phyloP scores from a whole-genome alignment of 2,888 invertebrate species.

The Ellobium chinense region DNA sequence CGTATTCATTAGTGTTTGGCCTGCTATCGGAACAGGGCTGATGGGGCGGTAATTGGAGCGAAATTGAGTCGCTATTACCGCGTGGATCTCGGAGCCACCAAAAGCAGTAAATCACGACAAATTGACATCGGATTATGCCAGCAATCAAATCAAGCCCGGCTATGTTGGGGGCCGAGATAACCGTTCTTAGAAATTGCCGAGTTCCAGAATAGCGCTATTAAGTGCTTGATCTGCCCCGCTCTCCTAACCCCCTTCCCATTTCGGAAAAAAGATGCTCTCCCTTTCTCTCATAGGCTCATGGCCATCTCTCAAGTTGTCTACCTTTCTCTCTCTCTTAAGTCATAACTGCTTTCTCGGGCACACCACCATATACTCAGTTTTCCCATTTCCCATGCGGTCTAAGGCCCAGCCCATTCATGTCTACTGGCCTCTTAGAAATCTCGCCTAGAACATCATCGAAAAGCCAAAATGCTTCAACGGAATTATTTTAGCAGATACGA shows the following conservation, averaged over 20 bases:
- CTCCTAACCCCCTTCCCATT: neutral
- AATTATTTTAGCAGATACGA: no score
- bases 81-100: slow-evolving; percentile 18
- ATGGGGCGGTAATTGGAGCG: slow-evolving; percentile 49
- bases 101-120: slow-evolving; percentile 51
- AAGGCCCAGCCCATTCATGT: no score
- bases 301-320: neutral
- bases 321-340: neutral
- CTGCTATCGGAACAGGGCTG: slow-evolving; percentile 48
- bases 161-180: slow-evolving; percentile 30
- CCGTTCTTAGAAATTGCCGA: slow-evolving; percentile 13
- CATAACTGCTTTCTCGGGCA: no score
- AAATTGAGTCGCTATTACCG: slow-evolving; percentile 48
- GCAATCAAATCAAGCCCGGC: slow-evolving; percentile 38
- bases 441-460: no score
- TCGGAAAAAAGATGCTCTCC: no score
- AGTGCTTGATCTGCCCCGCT: neutral
- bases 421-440: no score
- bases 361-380: no score
- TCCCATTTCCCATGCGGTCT: no score
- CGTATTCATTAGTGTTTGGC: slow-evolving; percentile 50
- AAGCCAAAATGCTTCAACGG: no score
- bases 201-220: slow-evolving; percentile 16
- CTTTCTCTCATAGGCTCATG: no score
- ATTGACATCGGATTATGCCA: slow-evolving; percentile 49